Evolutionary conservation across 2,797 vertebrate species (phyloP).

Genomic region (Xyrichtys novacula): DNA sequence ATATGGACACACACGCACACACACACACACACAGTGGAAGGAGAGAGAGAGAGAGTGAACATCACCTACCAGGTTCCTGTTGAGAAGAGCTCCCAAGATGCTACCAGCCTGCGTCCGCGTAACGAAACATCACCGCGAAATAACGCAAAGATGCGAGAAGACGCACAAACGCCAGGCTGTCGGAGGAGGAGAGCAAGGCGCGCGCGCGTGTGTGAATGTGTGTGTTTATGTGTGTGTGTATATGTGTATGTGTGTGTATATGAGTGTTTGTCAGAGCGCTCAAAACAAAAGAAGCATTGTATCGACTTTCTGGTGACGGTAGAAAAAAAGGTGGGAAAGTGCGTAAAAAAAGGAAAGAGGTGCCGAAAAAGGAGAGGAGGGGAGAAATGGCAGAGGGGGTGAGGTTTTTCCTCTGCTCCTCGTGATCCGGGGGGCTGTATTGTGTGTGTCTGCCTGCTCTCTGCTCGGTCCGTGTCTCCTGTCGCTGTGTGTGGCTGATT

Average conservation of each 20-base stretch:
- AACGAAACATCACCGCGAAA: slow-evolving; percentile 89
- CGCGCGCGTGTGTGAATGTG: neutral
- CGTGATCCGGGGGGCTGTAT: slow-evolving; percentile 76
- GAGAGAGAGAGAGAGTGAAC: slow-evolving; percentile 54
- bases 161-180: slow-evolving; percentile 63
- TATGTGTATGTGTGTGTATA: neutral
- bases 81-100: slow-evolving; percentile 88
- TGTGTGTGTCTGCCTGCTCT: slow-evolving; percentile 79
- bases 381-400: slow-evolving; percentile 53
- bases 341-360: slow-evolving; percentile 76
- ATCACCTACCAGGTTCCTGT: slow-evolving; percentile 93
- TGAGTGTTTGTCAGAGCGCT: slow-evolving; percentile 57
- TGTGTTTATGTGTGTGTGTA: neutral
- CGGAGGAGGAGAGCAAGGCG: slow-evolving; percentile 46
- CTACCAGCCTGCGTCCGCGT: slow-evolving; percentile 91
- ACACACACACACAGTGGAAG: slow-evolving; percentile 4
- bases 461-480: slow-evolving; percentile 89
- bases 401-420: slow-evolving; percentile 73
- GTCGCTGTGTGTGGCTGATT: slow-evolving; percentile 92
- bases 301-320: slow-evolving; percentile 74
- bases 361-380: slow-evolving; percentile 8
- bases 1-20: slow-evolving; percentile 55
- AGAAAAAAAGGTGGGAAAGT: slow-evolving; percentile 64
- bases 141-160: slow-evolving; percentile 65
- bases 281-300: slow-evolving; percentile 85